Conservation (phyloP, 1,140 invertebrate species). For the Lasaia peninsularis region DNA sequence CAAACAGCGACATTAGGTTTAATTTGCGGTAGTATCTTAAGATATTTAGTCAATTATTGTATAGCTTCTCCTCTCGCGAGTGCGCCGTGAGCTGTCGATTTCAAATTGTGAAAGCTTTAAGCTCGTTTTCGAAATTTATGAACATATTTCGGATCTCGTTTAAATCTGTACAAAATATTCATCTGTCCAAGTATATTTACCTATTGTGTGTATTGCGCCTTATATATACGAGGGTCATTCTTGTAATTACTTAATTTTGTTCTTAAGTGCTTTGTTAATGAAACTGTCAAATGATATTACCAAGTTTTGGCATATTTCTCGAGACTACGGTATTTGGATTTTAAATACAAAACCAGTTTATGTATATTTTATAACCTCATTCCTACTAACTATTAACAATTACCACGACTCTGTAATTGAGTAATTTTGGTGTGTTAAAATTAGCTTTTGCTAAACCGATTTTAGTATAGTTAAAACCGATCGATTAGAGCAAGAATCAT, state of each 20-base stretch:
- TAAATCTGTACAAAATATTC: constrained; percentile 10
- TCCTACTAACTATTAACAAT: too few relatives aligned
- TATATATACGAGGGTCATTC: background rate
- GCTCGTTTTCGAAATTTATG: constrained; percentile 17
- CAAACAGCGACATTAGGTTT: constrained; percentile 56
- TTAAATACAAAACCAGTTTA: too few relatives aligned
- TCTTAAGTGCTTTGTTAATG: background rate
- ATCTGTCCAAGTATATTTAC: constrained; percentile 10
- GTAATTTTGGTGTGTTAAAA: too few relatives aligned
- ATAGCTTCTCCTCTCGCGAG: constrained; percentile 59
- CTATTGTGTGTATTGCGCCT: constrained; percentile 9
- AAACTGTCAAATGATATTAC: background rate
- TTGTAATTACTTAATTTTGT: constrained; percentile 2
- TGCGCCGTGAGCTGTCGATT: constrained; percentile 39
- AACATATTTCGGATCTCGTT: constrained; percentile 7
- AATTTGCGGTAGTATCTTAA: constrained; percentile 61
- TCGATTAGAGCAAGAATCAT: too few relatives aligned
- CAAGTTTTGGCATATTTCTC: background rate
- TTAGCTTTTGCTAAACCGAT: too few relatives aligned
- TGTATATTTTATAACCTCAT: too few relatives aligned
- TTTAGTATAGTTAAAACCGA: too few relatives aligned
- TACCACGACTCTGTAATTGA: too few relatives aligned
- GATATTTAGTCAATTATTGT: constrained; percentile 75
- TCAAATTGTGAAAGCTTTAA: constrained; percentile 48
- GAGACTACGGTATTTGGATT: too few relatives aligned